These are phyloP conservation scores for Hemithea aestivaria DNA, from an alignment of 2,888 invertebrate genomes.

Conservation along the genomic window DNA sequence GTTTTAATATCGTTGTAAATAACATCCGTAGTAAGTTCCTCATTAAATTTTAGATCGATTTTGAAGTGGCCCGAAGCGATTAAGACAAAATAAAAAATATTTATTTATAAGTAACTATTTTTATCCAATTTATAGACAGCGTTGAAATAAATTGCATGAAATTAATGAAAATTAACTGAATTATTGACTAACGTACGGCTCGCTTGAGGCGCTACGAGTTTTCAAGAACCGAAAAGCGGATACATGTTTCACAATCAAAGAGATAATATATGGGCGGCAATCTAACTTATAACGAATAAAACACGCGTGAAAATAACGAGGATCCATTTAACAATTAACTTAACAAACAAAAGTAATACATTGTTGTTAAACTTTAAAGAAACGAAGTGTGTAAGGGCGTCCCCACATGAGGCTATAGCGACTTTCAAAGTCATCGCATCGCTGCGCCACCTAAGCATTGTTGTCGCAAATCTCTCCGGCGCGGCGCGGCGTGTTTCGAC, in stretches of 20 bases:
- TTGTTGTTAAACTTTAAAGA: slow-evolving; percentile 37
- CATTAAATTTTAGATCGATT: too few relatives aligned
- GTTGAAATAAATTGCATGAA: slow-evolving; percentile 10
- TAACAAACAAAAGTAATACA: slow-evolving; percentile 79
- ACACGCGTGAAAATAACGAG: slow-evolving; percentile 70
- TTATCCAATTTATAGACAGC: slow-evolving; percentile 7
- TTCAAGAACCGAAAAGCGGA: slow-evolving; percentile 50
- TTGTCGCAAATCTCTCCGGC: too few relatives aligned
- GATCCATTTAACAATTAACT: slow-evolving; percentile 75
- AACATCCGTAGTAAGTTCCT: too few relatives aligned
- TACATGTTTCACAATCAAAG: slow-evolving; percentile 73
- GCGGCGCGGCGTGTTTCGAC: too few relatives aligned
- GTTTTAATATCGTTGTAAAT: too few relatives aligned
- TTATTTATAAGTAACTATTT: neutral
- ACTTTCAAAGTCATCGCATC: too few relatives aligned
- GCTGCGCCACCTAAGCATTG: too few relatives aligned
- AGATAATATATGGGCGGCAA: slow-evolving; percentile 52
- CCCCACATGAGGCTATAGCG: too few relatives aligned
- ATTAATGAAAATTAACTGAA: slow-evolving; percentile 46
- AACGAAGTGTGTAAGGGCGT: slow-evolving; percentile 52
- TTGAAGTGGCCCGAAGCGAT: slow-evolving; percentile 1
- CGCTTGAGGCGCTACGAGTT: slow-evolving; percentile 30
- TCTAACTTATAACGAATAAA: slow-evolving; percentile 57
- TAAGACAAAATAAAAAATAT: neutral
- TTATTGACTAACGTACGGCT: slow-evolving; percentile 36